These are phyloP conservation scores for Cydia amplana DNA, from an alignment of 1,140 invertebrate species.

Conservation along the genomic window DNA sequence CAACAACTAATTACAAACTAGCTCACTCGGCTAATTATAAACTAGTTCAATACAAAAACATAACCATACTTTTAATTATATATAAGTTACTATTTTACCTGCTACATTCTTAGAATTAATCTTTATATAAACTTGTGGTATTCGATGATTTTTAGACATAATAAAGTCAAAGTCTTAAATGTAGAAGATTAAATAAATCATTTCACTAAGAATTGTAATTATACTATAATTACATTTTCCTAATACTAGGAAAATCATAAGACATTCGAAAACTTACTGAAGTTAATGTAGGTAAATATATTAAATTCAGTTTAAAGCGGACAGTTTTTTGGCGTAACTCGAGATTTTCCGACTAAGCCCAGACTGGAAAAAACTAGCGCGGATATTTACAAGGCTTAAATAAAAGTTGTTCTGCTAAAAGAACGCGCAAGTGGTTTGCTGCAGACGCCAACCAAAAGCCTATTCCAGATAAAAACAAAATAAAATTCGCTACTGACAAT, in stretches of 20 bases:
- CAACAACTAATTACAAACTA: conserved; percentile 56
- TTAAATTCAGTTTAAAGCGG: conserved; percentile 37
- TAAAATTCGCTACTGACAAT: conserved; percentile 11
- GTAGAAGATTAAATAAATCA: too few species aligned
- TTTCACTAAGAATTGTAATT: too few species aligned
- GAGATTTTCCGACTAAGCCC: conserved; percentile 44
- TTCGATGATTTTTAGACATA: too few species aligned
- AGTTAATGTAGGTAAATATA: conserved; percentile 59
- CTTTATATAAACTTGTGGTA: too few species aligned
- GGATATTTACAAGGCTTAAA: conserved; percentile 61
- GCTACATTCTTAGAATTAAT: too few species aligned
- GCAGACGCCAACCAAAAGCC: conserved; percentile 1
- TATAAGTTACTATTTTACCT: too few species aligned
- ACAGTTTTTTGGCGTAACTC: conserved; percentile 70
- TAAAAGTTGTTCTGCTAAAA: conserved; percentile 51
- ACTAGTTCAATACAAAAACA: not conserved
- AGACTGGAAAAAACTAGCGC: conserved; percentile 22
- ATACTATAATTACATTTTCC: too few species aligned
- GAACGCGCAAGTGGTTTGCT: conserved; percentile 28
- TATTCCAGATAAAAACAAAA: conserved; percentile 18
- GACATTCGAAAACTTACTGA: conserved; percentile 52
- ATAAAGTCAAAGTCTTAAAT: too few species aligned
- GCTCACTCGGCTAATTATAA: conserved; percentile 41
- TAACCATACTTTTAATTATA: not conserved
- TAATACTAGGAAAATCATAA: conserved; percentile 18